Base-by-base conservation (phyloP, 2,888 invertebrate genomes). In the Synergus laeviventris region DNA sequence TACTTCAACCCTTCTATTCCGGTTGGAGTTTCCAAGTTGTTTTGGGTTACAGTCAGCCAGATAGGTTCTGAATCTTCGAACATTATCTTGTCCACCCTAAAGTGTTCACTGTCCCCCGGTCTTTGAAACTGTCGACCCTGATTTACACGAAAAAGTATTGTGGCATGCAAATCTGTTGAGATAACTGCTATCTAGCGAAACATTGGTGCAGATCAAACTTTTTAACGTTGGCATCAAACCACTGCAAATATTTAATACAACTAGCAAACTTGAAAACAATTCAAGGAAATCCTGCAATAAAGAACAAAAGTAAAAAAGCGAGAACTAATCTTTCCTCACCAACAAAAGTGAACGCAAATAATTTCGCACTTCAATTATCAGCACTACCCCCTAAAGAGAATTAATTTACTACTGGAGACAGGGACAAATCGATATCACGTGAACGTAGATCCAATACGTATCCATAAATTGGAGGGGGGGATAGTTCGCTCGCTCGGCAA, bases 341-440 rank as follows among this genome's bases (percentile, higher is more conserved):
- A 12, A 0, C n/a, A 54, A 12, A 31, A 70, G 12, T 18, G 12
- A 45, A n/a, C n/a, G n/a, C n/a, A n/a, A n/a, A 54, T 70, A 49
- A 70, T 31, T 54, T 2, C 11, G 9, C 16, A 49, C 24, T 66
- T 45, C 24, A 70, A 70, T 70, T 49, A 70, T 49, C 70, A 70
- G n/a, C 54, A 49, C 70, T 54, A 11, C 49, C 11, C 24, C 54
- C 49, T 12, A 49, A 70, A 70, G 70, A 70, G 45, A 70, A 70
- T 70, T 70, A 49, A 70, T 70, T 70, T 7, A n/a, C 31, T 31
- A 49, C 9, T 70, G 31, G 49, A 49, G 80, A 80, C 78, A 79
- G 77, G 80, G 76, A 74, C 76, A 75, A 79, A 81, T 81, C 81
- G 81, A 78, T 80, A 81, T 79, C 76, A 74, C 76, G 74, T 79